Evolutionary conservation across 2,888 invertebrate genomes (phyloP).

Genomic region (Psylliodes chrysocephalus): DNA sequence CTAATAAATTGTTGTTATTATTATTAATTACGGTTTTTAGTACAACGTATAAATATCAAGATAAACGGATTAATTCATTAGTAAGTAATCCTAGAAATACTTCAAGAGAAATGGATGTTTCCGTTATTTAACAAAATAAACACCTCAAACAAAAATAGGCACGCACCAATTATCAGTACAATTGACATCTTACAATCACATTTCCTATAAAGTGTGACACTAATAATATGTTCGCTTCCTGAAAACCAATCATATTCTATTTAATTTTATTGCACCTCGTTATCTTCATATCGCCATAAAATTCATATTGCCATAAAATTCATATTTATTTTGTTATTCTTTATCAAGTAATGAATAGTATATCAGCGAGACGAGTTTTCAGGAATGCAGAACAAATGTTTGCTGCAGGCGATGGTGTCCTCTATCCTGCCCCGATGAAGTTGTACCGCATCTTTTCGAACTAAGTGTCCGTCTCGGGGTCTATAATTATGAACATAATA

Average conservation of each 20-base stretch:
- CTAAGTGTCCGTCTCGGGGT: slow-evolving; percentile 14
- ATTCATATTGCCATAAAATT: slow-evolving; percentile 17
- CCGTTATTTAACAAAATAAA: slow-evolving; percentile 18
- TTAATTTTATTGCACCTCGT: slow-evolving; percentile 16
- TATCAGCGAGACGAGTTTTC: slow-evolving; percentile 38
- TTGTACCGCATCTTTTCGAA: slow-evolving; percentile 20
- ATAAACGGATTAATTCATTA: too few relatives aligned
- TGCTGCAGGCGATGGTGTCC: slow-evolving; percentile 31
- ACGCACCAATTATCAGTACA: neutral
- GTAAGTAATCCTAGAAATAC: neutral
- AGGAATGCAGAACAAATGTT: slow-evolving; percentile 39
- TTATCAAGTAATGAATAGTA: slow-evolving; percentile 30
- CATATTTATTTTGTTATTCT: slow-evolving; percentile 31
- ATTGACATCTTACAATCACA: slow-evolving; percentile 9
- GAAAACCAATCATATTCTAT: slow-evolving; percentile 4
- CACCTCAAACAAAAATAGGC: slow-evolving; percentile 4
- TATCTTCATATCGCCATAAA: slow-evolving; percentile 8
- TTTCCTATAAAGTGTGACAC: neutral
- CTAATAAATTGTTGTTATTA: too few relatives aligned
- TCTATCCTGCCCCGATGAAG: slow-evolving; percentile 34
- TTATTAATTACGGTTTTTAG: too few relatives aligned
- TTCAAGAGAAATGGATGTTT: neutral
- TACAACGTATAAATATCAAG: too few relatives aligned
- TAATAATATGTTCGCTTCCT: slow-evolving; percentile 14
- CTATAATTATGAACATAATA: slow-evolving; percentile 29